Evolutionary conservation across 2,888 invertebrate genomes (phyloP).

Genomic region (Scaptomyza tumidula): DNA sequence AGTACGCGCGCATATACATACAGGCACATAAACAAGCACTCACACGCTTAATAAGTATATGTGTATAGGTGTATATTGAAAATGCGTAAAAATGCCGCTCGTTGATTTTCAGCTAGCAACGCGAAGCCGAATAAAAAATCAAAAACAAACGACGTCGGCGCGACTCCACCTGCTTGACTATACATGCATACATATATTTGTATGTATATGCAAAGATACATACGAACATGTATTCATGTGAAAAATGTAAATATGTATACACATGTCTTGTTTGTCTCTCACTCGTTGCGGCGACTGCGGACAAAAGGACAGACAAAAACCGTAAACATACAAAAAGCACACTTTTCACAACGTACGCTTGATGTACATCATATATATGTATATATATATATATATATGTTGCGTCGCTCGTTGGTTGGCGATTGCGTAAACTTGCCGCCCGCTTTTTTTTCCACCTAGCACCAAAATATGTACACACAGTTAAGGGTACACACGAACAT

Average conservation of each 20-base stretch:
- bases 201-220: slow-evolving; percentile 12
- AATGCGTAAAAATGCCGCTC: slow-evolving; percentile 82
- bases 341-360: slow-evolving; percentile 69
- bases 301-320: slow-evolving; percentile 55
- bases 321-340: slow-evolving; percentile 77
- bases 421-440: slow-evolving; percentile 80
- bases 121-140: slow-evolving; percentile 50
- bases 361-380: slow-evolving; percentile 44
- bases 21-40: slow-evolving; percentile 41
- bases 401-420: slow-evolving; percentile 58
- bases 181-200: slow-evolving; percentile 19
- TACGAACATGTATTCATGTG: slow-evolving; percentile 36
- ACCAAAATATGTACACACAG: slow-evolving; percentile 76
- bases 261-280: slow-evolving; percentile 67
- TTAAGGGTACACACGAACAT: slow-evolving; percentile 42
- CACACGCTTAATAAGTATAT: no score
- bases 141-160: slow-evolving; percentile 68
- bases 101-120: slow-evolving; percentile 78
- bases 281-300: slow-evolving; percentile 46
- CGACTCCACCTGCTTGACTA: slow-evolving; percentile 74
- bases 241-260: slow-evolving; percentile 46
- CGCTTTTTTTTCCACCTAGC: slow-evolving; percentile 76
- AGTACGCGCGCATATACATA: slow-evolving; percentile 40
- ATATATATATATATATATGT: slow-evolving; percentile 30
- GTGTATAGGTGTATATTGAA: slow-evolving; percentile 62